Evolutionary conservation across 2,797 vertebrate genomes (phyloP).

Genomic region (Microhierax caerulescens): DNA sequence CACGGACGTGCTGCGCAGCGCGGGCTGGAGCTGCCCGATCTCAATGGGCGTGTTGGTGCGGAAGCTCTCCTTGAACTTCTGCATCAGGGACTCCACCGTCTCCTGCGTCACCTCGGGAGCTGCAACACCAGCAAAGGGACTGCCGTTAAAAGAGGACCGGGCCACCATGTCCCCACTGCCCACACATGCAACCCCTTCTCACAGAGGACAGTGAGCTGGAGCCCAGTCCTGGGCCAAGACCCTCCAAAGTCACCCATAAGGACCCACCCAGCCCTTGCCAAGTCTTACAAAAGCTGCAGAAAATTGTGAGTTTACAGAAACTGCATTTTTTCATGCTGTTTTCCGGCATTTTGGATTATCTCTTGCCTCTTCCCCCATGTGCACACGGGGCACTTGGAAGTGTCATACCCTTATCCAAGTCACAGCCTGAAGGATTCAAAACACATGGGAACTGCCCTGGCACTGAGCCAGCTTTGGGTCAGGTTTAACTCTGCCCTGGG

Average conservation of each 20-base stretch:
- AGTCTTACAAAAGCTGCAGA: not conserved
- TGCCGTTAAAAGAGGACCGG: not conserved
- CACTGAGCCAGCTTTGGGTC: not conserved
- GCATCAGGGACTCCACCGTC: slow-evolving; percentile 94
- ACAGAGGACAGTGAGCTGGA: fast-evolving
- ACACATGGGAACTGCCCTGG: fast-evolving
- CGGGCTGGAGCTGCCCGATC: slow-evolving; percentile 90
- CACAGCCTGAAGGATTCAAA: not conserved
- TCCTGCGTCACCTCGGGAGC: slow-evolving; percentile 87
- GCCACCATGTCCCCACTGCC: not conserved
- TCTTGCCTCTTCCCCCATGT: fast-evolving
- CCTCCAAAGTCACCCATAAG: fast-evolving
- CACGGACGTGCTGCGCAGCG: slow-evolving; percentile 83
- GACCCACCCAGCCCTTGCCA: not conserved
- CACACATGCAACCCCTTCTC: fast-evolving
- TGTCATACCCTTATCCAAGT: fast-evolving
- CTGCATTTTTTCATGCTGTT: fast-evolving
- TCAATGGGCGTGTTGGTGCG: slow-evolving; percentile 90
- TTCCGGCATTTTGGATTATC: not conserved
- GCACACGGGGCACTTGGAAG: fast-evolving
- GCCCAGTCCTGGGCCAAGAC: fast-evolving
- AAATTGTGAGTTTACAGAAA: fast-evolving
- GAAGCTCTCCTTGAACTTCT: slow-evolving; percentile 97
- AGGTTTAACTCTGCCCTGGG: not conserved
- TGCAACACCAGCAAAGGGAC: slow-evolving; percentile 61